phyloP scores from a whole-genome alignment of 2,797 vertebrate species.

The Otus scops region DNA sequence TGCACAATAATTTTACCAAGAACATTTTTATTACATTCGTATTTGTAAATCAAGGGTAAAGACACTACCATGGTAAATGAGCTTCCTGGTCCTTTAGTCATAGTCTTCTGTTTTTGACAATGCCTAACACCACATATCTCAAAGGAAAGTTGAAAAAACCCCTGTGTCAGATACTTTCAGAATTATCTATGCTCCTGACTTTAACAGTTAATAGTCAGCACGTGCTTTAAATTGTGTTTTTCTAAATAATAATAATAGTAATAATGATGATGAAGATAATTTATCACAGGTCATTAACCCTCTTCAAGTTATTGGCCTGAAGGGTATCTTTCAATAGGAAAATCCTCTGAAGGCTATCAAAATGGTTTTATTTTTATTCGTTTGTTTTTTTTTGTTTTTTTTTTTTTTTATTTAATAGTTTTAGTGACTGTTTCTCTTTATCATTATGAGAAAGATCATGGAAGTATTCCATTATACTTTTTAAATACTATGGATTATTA shows the following conservation, averaged over 20 bases:
- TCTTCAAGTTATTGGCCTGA: not conserved
- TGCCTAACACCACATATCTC: not conserved
- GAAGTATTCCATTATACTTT: not conserved
- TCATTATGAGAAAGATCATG: not conserved
- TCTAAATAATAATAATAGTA: not conserved
- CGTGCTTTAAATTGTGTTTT: not conserved
- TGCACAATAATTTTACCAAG: not conserved
- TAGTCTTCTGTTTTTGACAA: not conserved
- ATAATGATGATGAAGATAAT: not conserved
- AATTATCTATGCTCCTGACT: not conserved
- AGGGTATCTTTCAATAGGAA: not conserved
- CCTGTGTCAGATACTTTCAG: not conserved
- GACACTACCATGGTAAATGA: not conserved
- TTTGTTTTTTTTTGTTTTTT: no score
- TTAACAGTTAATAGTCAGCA: not conserved
- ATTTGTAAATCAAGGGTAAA: slow-evolving; percentile 4
- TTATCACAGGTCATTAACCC: not conserved
- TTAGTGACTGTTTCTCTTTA: not conserved
- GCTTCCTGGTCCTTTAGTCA: slow-evolving; percentile 11
- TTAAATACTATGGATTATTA: not conserved
- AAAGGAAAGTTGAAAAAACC: not conserved
- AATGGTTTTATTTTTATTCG: not conserved
- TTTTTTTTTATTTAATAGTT: not conserved
- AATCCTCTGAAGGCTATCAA: not conserved
- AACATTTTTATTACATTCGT: not conserved